Evolutionary conservation across 2,888 invertebrate species (phyloP), one percentile per base, ranked within the genome.

Genomic region (Ypsolopha sequella): DNA sequence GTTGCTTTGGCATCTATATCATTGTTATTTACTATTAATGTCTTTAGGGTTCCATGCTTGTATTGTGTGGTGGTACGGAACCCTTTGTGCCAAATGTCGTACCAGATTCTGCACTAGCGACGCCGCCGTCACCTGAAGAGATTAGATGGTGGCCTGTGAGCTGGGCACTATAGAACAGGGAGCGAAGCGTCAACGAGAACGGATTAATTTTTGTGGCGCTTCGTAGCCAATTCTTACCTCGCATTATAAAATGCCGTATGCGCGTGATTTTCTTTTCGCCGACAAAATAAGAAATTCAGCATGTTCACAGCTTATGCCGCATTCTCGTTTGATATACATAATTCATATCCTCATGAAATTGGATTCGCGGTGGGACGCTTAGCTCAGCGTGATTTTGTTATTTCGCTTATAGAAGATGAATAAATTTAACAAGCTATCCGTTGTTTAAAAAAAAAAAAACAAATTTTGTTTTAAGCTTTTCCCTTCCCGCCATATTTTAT

Each of bases 191-290:
- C 43, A 41, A 36, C 10, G 52, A 56, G 52, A 52, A 54, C 48
- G 60, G 61, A 67, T 73, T 65, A 63, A 64, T 66, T 64, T 65
- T 63, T 63, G 61, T 61, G 58, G 55, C 57, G 58, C 61, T 61
- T 58, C 62, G 56, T 55, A 58, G 54, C 54, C 59, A 48, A 50
- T 54, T 53, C 56, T 57, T 56, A 57, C 58, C 60, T 59, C 51
- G 56, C 59, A 60, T 63, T 65, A 68, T 64, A 58, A 62, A 63
- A 66, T 64, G 58, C 56, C 56, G 61, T 61, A 59, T 60, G 58
- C 61, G 59, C 59, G 51, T 55, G 62, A 66, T 67, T 68, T 70
- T 60, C 57, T 62, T 64, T 61, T 54, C 55, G 44, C 53, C 52
- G 43, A 55, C 54, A 53, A 65, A 65, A 68, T 65, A 67, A 63